phyloP scores from a whole-genome alignment of 1,140 invertebrate genomes.

The Ericerus pela region DNA sequence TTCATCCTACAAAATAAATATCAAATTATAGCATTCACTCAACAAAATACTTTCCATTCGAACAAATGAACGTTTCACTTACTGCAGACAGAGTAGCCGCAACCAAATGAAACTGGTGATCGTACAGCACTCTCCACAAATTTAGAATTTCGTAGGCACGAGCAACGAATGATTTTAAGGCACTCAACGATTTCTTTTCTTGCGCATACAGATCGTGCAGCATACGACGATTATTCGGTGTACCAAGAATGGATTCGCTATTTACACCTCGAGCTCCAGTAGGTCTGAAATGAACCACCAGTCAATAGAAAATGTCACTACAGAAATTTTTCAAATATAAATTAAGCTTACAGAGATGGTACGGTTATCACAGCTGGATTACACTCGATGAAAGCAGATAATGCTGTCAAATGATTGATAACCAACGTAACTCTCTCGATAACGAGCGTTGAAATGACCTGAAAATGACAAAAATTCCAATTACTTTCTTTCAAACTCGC shows the following conservation, averaged over 20 bases:
- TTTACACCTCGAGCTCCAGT: neutral
- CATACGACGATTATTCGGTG: conserved; percentile 8
- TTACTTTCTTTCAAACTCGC: neutral
- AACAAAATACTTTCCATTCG: neutral
- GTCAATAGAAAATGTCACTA: neutral
- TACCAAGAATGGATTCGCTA: neutral
- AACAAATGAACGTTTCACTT: neutral
- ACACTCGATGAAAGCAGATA: neutral
- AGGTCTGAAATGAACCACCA: neutral
- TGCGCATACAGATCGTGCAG: conserved; percentile 38
- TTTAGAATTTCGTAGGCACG: conserved; percentile 78
- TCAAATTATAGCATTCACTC: neutral
- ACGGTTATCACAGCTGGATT: neutral
- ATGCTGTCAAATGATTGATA: neutral
- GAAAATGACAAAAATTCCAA: neutral
- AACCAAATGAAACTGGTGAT: conserved; percentile 81
- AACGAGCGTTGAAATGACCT: neutral
- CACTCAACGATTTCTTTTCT: conserved; percentile 58
- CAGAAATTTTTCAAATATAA: neutral
- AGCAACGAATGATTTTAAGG: conserved; percentile 58
- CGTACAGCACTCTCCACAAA: conserved; percentile 83
- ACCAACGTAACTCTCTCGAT: neutral
- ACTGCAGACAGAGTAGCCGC: conserved; percentile 25
- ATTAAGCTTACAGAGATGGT: neutral
- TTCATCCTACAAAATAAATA: conserved; percentile 1